Percentiles rank a stretch among this genome's conserved stretches.
These are phyloP conservation scores for Drosophila ercepeae DNA, from an alignment of 1,140 invertebrate species.

Conservation along the genomic window DNA sequence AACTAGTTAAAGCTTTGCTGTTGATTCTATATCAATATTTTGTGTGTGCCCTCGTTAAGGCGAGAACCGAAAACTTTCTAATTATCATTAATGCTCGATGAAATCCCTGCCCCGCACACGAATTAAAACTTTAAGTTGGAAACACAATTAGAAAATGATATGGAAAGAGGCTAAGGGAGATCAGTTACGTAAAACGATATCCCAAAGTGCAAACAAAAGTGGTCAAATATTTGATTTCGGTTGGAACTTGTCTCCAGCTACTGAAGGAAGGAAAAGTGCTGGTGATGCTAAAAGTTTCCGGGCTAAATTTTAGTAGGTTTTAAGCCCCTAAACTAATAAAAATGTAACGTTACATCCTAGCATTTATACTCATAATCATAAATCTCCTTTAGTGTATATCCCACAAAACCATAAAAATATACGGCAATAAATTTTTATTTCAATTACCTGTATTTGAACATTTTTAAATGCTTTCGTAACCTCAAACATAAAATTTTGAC, in stretches of 20 bases:
- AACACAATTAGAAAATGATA: conserved; percentile 30
- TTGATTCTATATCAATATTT: conserved; percentile 25
- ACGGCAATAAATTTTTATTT: background rate
- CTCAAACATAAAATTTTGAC: conserved; percentile 6
- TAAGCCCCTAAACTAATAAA: background rate
- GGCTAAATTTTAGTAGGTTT: background rate
- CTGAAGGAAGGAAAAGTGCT: background rate
- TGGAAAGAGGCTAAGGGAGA: background rate
- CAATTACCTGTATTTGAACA: background rate
- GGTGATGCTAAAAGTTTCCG: background rate
- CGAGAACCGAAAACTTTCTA: conserved; percentile 55
- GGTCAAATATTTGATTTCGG: conserved; percentile 62
- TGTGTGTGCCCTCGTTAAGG: conserved; percentile 8
- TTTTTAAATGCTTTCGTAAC: background rate
- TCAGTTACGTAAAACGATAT: conserved; percentile 52
- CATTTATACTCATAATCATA: background rate
- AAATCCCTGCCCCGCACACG: conserved; percentile 23
- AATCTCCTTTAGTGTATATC: background rate
- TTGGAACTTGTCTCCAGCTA: background rate
- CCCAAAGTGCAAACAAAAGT: conserved; percentile 40
- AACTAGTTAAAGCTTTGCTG: conserved; percentile 35
- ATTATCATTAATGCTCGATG: conserved; percentile 59
- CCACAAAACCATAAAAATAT: background rate
- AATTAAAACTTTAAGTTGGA: conserved; percentile 44
- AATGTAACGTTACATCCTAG: background rate